Evolutionary conservation across 2,888 invertebrate species (phyloP), one percentile per base, ranked within the genome.

Genomic region (Mimumesa dahlbomi): DNA sequence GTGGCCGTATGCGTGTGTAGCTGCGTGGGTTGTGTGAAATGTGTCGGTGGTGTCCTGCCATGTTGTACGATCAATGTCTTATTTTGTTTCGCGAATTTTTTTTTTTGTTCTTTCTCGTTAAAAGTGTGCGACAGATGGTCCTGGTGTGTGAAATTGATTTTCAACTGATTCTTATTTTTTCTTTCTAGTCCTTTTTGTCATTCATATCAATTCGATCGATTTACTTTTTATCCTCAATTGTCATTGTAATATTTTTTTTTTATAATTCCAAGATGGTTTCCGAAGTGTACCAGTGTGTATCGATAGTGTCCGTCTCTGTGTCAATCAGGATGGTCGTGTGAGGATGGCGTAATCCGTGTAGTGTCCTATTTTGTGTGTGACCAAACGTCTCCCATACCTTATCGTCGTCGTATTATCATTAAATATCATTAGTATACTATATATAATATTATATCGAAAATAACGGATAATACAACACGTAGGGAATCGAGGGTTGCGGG

Each of bases 391-490:
- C 87, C 88, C 88, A 85, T 88, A 88, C 86, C 88, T 89, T 87
- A 88, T 88, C 88, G 83, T 89, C 88, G 85, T 89, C 88, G 86
- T 88, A 87, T 88, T 89, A 89, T 88, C 83, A 88, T 88, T 89
- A 89, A 88, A 85, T 89, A 88, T 88, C 83, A 87, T 88, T 88
- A 89, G 84, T 87, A 80, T 84, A 87, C 88, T 88, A 88, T 86
- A 87, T 85, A 87, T 85, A 88, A 88, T 89, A 87, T 88, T 88
- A 89, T 89, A 89, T 89, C 88, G 89, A 89, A 89, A 89, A 89
- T 89, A 89, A 88, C 89, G 89, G 87, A 89, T 89, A 89, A 89
- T 89, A 89, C 89, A 89, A 89, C 89, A 89, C 88, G 89, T 88
- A 88, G 86, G 89, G 87, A 84, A 84, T 84, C 84, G 82, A 83